Percentiles rank a stretch among this genome's conserved stretches.
phyloP scores from a whole-genome alignment of 2,113 vertebrate species.

The Chunga burmeisteri region DNA sequence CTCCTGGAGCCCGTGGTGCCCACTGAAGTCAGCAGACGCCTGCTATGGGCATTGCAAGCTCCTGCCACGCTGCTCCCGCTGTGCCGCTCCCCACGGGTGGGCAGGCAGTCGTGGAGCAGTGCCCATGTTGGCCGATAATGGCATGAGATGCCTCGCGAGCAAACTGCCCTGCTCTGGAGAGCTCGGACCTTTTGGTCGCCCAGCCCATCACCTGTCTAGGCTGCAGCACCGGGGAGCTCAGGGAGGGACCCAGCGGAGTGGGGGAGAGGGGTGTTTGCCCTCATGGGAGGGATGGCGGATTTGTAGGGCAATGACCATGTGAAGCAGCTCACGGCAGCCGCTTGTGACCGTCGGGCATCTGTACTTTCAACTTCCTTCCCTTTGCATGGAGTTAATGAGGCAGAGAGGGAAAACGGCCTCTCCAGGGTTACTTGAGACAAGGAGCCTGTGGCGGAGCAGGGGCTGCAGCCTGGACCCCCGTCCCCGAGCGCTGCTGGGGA shows the following conservation, averaged over 20 bases:
- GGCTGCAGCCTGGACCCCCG: neutral
- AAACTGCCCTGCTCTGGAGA: neutral
- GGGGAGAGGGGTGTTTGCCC: neutral
- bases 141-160: rapidly evolving
- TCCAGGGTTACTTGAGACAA: neutral
- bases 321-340: neutral
- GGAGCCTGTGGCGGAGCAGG: neutral
- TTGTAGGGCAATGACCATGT: rapidly evolving
- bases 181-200: neutral
- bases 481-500: neutral
- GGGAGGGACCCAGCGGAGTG: rapidly evolving
- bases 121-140: rapidly evolving
- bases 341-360: neutral
- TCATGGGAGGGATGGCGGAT: neutral
- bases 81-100: neutral
- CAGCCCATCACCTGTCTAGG: neutral
- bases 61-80: rapidly evolving
- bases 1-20: neutral
- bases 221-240: neutral
- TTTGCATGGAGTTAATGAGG: neutral
- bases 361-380: neutral
- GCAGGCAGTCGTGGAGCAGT: neutral
- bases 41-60: rapidly evolving
- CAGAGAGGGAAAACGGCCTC: neutral
- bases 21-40: no score